phyloP scores from a whole-genome alignment of 1,140 invertebrate genomes.

The Cydia strobilella region DNA sequence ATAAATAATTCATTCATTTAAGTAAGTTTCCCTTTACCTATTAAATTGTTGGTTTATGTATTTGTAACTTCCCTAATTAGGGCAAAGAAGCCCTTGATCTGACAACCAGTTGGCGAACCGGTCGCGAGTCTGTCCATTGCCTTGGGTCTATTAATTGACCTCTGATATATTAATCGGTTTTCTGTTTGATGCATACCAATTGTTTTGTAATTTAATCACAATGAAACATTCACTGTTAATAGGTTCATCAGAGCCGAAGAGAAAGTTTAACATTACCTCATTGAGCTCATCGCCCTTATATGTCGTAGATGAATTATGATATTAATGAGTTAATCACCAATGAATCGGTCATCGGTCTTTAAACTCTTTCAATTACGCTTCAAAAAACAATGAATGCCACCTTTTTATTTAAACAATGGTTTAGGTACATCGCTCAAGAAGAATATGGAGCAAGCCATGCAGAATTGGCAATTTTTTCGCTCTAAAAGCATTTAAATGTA shows the following conservation, averaged over 20 bases:
- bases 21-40: conserved; percentile 8
- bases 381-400: too few species aligned
- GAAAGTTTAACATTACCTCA: conserved; percentile 6
- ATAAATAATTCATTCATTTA: conserved; percentile 10
- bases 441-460: too few species aligned
- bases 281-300: neutral
- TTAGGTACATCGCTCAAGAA: too few species aligned
- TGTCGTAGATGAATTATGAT: neutral
- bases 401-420: too few species aligned
- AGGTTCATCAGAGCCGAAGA: neutral
- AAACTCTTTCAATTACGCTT: neutral
- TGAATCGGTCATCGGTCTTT: neutral
- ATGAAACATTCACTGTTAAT: conserved; percentile 4
- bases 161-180: conserved; percentile 6
- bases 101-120: conserved; percentile 11
- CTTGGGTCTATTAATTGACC: conserved; percentile 9
- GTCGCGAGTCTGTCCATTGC: neutral
- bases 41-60: conserved; percentile 28
- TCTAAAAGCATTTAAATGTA: too few species aligned
- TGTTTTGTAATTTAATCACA: conserved; percentile 17
- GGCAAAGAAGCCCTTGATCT: conserved; percentile 22
- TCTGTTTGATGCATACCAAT: neutral
- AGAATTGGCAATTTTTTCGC: too few species aligned
- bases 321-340: neutral
- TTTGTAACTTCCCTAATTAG: conserved; percentile 24